Evolutionary conservation across 2,113 vertebrate species (phyloP).

Genomic region (Trematomus loennbergii): DNA sequence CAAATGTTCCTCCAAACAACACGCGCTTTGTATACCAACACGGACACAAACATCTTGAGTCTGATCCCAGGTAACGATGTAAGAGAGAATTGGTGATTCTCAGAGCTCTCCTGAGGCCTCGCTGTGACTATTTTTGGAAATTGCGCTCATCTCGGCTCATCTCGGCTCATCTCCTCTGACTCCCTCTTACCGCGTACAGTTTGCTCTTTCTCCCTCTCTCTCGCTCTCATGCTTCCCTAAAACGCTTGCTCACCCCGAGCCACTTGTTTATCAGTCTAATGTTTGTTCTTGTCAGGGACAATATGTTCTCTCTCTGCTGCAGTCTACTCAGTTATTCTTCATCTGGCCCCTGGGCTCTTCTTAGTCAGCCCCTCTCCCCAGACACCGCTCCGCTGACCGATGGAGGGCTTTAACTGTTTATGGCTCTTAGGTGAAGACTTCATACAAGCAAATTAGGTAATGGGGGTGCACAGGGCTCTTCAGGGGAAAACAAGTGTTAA

Average conservation of each 20-base stretch:
- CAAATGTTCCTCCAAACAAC: neutral
- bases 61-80: slow-evolving; percentile 57
- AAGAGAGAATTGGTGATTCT: slow-evolving; percentile 29
- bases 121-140: slow-evolving; percentile 52
- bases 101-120: slow-evolving; percentile 37
- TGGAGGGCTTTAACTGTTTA: slow-evolving; percentile 68
- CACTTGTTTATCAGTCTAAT: slow-evolving; percentile 75
- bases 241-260: slow-evolving; percentile 64
- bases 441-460: slow-evolving; percentile 53
- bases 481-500: slow-evolving; percentile 44
- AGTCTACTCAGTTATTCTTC: slow-evolving; percentile 70
- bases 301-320: slow-evolving; percentile 67
- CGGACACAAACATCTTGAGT: slow-evolving; percentile 33
- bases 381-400: slow-evolving; percentile 70
- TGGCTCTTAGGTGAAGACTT: slow-evolving; percentile 52
- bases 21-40: slow-evolving; percentile 12
- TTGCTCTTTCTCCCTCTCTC: slow-evolving; percentile 15
- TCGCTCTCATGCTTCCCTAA: slow-evolving; percentile 51
- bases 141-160: slow-evolving; percentile 46
- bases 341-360: slow-evolving; percentile 71
- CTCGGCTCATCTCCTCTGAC: slow-evolving; percentile 48
- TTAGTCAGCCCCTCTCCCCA: slow-evolving; percentile 67
- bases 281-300: slow-evolving; percentile 75
- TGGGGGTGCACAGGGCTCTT: slow-evolving; percentile 24
- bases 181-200: slow-evolving; percentile 27